Base-by-base conservation (phyloP, 2,888 invertebrate species). In the Trichopoda pennipes region DNA sequence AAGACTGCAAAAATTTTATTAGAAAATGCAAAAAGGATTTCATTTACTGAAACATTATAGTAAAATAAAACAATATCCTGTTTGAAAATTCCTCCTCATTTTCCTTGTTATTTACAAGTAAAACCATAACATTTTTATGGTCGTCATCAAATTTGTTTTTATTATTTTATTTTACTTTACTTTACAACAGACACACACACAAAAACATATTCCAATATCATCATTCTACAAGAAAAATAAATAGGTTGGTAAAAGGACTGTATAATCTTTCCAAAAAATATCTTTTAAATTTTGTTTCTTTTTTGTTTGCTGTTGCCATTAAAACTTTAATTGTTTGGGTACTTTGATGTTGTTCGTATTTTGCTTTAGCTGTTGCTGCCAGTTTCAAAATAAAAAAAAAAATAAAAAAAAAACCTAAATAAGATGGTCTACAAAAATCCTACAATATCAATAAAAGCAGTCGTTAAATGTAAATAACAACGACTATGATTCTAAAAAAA, bases 201-300 rank as follows among this genome's bases (percentile, higher is more conserved):
- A 32, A 42, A 9, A 63, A 23, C 61, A 63, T 2, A 44, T 16
- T 6, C 17, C 47, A 38, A 19, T 10, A 51, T 21, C 21, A 21
- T 23, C 7, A 47, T 49, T 49, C 6, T 49, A 9, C 19, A 19
- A 49, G 32, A 51, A 4, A 35, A 47, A 47, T 70, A 35, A 19
- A 16, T 56, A 72, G 32, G 23, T 19, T 63, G 74, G 47, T 21
- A 10, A 32, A 47, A 56, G 55, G 21, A 12, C 47, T 83, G 79
- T 86, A 42, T 88, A 88, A 88, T 88, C 88, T 89, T 87, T 86
- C 88, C 88, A 86, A 85, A 86, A n/a, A 87, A 87, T 87, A 88
- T 88, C 87, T 83, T 51, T 56, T 19, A 19, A 28, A 51, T 51
- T 49, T 23, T 19, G 35, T 42, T 58, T 16, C 21, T 32, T 68